phyloP scores from a whole-genome alignment of 37 sponge, comb jelly and placozoan species.

The Cladorhizidae sp. region DNA sequence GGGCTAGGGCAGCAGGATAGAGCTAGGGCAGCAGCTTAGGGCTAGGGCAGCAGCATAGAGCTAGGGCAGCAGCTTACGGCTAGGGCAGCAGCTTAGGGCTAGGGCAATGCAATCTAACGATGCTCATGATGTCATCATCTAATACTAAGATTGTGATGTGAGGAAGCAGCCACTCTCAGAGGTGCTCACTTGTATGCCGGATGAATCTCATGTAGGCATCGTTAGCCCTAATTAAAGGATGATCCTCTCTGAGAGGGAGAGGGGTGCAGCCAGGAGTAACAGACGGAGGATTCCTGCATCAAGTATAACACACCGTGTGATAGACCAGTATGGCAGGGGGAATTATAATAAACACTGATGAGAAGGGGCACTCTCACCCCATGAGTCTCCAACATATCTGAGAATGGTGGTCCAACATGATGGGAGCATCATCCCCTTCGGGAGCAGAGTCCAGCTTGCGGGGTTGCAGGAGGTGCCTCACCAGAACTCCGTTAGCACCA shows the following conservation, averaged over 20 bases:
- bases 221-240: slow-evolving; percentile 49
- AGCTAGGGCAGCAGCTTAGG: too few species aligned
- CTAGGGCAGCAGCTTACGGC: too few species aligned
- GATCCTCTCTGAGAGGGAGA: slow-evolving; percentile 40
- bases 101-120: too few species aligned
- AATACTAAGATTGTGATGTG: too few species aligned
- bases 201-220: slow-evolving; percentile 21
- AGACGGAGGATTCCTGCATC: slow-evolving; percentile 12
- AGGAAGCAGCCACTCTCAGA: too few species aligned
- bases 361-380: slow-evolving; percentile 30
- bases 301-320: background rate
- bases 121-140: too few species aligned
- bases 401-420: slow-evolving; percentile 50
- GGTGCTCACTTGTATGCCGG: background rate
- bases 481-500: slow-evolving; percentile 56
- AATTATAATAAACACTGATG: background rate
- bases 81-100: too few species aligned
- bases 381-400: slow-evolving; percentile 71
- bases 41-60: too few species aligned
- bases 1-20: too few species aligned
- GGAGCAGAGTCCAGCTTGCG: slow-evolving; percentile 22
- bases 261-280: slow-evolving; percentile 16
- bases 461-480: slow-evolving; percentile 52
- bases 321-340: background rate
- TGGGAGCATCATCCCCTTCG: slow-evolving; percentile 80